Evolutionary conservation across 2,888 invertebrate species (phyloP), one percentile per base, ranked within the genome.

Genomic region (Tetramorium bicarinatum): DNA sequence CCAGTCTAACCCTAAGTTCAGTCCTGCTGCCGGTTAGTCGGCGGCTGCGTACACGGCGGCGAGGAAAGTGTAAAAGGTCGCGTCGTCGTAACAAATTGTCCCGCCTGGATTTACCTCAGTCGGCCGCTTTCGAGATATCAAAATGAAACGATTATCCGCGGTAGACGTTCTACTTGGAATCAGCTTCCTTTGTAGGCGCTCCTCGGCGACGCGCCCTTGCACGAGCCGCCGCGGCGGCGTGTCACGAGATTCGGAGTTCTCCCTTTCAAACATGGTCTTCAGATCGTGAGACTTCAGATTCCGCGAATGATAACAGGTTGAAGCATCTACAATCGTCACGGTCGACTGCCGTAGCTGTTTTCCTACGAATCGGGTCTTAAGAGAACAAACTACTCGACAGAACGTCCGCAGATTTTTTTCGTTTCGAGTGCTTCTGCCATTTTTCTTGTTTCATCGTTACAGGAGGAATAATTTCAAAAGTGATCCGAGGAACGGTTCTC

Each of bases 1-100:
- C 87, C 82, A 67, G 80, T 47, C 90, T 91, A 91, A 91, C 91
- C 90, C 71, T 91, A 88, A 90, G 91, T 89, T 93, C 90, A 91
- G 90, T 91, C 92, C 82, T 62, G 85, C 89, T 88, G 87, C 84
- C 81, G 84, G 87, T 87, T 86, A 81, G 71, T 8, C 59, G 54
- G 41, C 79, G 59, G 71, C 62, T 61, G 67, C 52, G 67, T 61
- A n/a, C 41, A 83, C 86, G 85, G 47, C 76, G 54, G 77, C 56
- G 71, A 44, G 44, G 38, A 71, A 59, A 72, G 89, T 89, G 87
- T 87, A 87, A 85, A 34, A 88, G 88, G 87, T 83, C 56, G 79
- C 84, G 82, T 81, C 86, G 79, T 83, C 81, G 83, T 89, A 89
- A 89, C 88, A 87, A 89, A 91, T 89, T 88, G 89, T 90, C 90